Conservation (phyloP, 2,113 vertebrate species). For the Corythornis cristatus region DNA sequence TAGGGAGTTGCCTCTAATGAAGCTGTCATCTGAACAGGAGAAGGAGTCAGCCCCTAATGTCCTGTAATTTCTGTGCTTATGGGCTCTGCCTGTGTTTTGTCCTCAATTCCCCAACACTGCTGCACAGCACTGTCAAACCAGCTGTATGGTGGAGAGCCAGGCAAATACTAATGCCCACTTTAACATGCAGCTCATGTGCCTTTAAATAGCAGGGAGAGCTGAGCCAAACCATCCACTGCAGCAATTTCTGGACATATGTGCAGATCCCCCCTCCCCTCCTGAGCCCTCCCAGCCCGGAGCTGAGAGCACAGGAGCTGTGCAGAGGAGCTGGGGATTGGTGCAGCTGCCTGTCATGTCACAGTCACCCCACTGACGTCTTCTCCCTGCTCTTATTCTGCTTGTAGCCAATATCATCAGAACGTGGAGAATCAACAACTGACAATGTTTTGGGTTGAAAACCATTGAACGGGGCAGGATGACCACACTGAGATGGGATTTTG, state of each 20-base stretch:
- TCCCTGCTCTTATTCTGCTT: background rate
- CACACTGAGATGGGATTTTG: slow-evolving; percentile 1
- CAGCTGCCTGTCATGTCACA: slow-evolving; percentile 17
- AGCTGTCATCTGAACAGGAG: background rate
- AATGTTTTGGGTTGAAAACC: slow-evolving; percentile 33
- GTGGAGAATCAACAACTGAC: slow-evolving; percentile 38
- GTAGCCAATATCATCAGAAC: slow-evolving; percentile 35
- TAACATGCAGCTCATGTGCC: slow-evolving; percentile 62
- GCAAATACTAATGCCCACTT: slow-evolving; percentile 36
- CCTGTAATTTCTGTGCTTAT: background rate
- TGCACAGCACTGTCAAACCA: background rate
- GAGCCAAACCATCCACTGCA: slow-evolving; percentile 46
- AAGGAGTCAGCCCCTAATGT: background rate
- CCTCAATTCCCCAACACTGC: background rate
- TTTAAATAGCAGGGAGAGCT: slow-evolving; percentile 32
- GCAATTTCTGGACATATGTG: slow-evolving; percentile 55
- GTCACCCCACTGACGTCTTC: slow-evolving; percentile 60
- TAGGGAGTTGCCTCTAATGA: background rate
- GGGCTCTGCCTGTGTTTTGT: background rate
- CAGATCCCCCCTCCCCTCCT: background rate
- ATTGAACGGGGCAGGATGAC: background rate
- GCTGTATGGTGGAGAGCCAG: background rate
- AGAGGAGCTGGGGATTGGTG: background rate
- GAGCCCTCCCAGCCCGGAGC: slow-evolving; percentile 9
- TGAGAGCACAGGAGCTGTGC: fast-evolving